These are phyloP conservation scores for Maconellicoccus hirsutus DNA, from an alignment of 1,140 invertebrate species.

Conservation along the genomic window DNA sequence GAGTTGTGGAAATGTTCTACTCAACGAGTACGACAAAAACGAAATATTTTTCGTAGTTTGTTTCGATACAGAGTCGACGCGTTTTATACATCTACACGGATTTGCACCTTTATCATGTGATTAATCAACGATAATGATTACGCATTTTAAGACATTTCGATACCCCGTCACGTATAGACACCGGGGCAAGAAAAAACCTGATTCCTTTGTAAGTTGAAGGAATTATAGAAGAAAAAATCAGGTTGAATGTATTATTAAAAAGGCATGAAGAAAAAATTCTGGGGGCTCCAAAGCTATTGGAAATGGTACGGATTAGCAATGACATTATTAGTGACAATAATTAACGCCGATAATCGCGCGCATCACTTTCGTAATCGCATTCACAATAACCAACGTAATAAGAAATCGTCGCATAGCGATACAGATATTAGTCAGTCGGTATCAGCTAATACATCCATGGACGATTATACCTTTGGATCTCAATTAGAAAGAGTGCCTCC, in stretches of 20 bases:
- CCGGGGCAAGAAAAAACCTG: slow-evolving; percentile 15
- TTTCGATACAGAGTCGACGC: too few relatives aligned
- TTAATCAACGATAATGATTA: slow-evolving; percentile 6
- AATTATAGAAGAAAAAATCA: slow-evolving; percentile 6
- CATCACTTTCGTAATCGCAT: slow-evolving; percentile 13
- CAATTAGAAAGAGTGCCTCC: slow-evolving; percentile 11
- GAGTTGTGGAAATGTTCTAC: too few relatives aligned
- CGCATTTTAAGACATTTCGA: slow-evolving; percentile 11
- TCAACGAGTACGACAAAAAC: too few relatives aligned
- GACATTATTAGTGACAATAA: slow-evolving; percentile 17
- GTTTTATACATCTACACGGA: too few relatives aligned
- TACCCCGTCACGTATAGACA: slow-evolving; percentile 13
- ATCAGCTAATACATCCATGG: slow-evolving; percentile 12
- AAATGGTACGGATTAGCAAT: slow-evolving; percentile 21
- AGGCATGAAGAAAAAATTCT: slow-evolving; percentile 22
- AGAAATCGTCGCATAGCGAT: slow-evolving; percentile 1
- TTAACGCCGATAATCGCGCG: slow-evolving; percentile 14
- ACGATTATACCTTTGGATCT: slow-evolving; percentile 1
- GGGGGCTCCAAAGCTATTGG: slow-evolving; percentile 20
- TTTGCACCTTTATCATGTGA: neutral
- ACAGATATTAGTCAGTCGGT: slow-evolving; percentile 5
- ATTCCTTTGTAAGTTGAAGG: slow-evolving; percentile 14
- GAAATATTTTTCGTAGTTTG: too few relatives aligned
- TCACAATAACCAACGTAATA: neutral
- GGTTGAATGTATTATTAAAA: slow-evolving; percentile 18